Conservation (phyloP, 2,113 vertebrate species). For the Heteronetta atricapilla region DNA sequence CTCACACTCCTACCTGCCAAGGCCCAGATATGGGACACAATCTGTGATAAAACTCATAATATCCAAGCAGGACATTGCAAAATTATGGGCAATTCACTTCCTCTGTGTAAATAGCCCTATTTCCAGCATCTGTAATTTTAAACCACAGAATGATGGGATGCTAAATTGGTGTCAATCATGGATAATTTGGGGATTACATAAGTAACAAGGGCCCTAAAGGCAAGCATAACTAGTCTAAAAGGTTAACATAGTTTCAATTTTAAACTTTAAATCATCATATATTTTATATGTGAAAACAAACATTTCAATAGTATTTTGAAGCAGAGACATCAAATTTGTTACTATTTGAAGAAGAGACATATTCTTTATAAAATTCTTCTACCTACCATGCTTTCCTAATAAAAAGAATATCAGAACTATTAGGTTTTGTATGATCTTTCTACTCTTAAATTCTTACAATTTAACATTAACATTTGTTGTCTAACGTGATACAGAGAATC, state of each 20-base stretch:
- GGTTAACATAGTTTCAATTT: not conserved
- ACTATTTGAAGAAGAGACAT: no score
- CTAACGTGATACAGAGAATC: not conserved
- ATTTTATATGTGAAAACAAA: not conserved
- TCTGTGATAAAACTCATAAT: not conserved
- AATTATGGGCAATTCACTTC: slow-evolving; percentile 49
- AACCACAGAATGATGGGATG: not conserved
- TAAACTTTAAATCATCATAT: not conserved
- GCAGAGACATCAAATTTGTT: not conserved
- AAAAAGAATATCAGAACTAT: not conserved
- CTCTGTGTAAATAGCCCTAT: not conserved
- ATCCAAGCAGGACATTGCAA: slow-evolving; percentile 30
- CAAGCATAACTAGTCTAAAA: not conserved
- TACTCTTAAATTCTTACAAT: not conserved
- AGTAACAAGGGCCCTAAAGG: not conserved
- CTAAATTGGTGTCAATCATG: not conserved
- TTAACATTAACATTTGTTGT: not conserved
- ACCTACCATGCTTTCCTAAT: not conserved
- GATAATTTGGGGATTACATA: not conserved
- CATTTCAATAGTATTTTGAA: not conserved
- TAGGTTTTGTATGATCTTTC: not conserved
- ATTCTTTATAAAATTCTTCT: not conserved
- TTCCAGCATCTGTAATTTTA: not conserved
- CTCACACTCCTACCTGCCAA: slow-evolving; percentile 8
- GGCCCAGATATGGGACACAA: not conserved